Evolutionary conservation across 2,888 invertebrate genomes (phyloP).

Genomic region (Pinctada fucata): DNA sequence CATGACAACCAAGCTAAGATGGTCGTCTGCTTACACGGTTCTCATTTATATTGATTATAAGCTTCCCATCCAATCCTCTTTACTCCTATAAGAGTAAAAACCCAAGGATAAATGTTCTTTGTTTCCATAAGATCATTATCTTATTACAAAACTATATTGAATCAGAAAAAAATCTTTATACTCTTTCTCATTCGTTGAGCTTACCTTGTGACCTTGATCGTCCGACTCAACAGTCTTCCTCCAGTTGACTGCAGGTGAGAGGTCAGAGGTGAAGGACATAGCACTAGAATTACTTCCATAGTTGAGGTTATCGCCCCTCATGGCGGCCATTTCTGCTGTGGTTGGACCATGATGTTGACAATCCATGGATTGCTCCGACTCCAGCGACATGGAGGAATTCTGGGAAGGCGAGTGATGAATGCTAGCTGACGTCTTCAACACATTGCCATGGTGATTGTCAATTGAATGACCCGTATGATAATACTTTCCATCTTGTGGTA

Average conservation of each 20-base stretch:
- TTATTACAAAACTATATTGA: too few relatives aligned
- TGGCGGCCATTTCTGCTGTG: constrained; percentile 47
- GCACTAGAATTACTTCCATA: constrained; percentile 65
- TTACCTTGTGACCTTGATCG: constrained; percentile 51
- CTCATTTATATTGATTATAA: too few relatives aligned
- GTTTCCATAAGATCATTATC: too few relatives aligned
- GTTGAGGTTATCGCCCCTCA: constrained; percentile 56
- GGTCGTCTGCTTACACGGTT: too few relatives aligned
- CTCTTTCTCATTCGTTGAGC: not conserved
- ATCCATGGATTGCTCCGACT: constrained; percentile 67
- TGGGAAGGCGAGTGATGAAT: constrained; percentile 64
- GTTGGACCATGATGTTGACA: constrained; percentile 50
- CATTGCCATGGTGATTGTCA: constrained; percentile 40
- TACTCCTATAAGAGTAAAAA: too few relatives aligned
- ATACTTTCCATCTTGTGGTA: constrained; percentile 56
- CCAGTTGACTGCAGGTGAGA: constrained; percentile 55
- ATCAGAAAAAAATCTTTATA: too few relatives aligned
- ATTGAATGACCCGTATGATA: constrained; percentile 44
- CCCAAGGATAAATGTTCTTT: too few relatives aligned
- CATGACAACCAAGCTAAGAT: too few relatives aligned
- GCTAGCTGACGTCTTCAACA: constrained; percentile 54
- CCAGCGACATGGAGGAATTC: constrained; percentile 67
- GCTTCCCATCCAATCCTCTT: too few relatives aligned
- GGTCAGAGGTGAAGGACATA: constrained; percentile 67
- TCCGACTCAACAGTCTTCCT: constrained; percentile 31